Evolutionary conservation across 2,113 vertebrate genomes (phyloP).

Genomic region (Cavia aperea): DNA sequence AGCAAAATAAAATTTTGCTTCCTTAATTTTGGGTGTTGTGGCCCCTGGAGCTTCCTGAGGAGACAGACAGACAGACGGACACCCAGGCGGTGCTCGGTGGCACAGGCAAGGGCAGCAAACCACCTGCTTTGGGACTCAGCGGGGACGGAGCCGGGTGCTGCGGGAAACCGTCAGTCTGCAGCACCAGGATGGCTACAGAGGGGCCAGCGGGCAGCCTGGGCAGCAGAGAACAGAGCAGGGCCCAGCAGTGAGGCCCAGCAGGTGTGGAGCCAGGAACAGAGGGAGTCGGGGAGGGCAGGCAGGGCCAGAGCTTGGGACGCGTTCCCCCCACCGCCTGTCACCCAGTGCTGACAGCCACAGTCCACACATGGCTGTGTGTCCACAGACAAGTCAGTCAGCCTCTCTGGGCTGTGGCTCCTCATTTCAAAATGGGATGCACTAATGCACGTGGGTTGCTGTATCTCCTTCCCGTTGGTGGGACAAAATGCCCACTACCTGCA

Average conservation of each 20-base stretch:
- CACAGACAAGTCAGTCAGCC: too few relatives aligned
- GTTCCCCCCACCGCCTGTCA: too few relatives aligned
- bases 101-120: too few relatives aligned
- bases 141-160: neutral
- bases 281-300: too few relatives aligned
- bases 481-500: neutral
- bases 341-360: neutral
- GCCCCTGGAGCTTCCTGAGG: neutral
- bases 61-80: neutral
- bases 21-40: too few relatives aligned
- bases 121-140: rapidly evolving
- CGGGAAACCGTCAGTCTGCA: neutral
- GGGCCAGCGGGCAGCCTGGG: neutral
- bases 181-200: too few relatives aligned
- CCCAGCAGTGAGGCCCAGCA: neutral
- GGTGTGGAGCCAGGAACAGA: neutral
- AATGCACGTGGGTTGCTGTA: neutral
- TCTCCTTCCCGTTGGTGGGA: neutral
- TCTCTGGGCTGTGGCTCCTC: neutral
- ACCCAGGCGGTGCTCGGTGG: neutral
- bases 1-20: too few relatives aligned
- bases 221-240: neutral
- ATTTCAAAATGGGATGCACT: neutral
- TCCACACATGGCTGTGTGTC: rapidly evolving
- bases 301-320: neutral